A percentile compares a stretch with the other conserved stretches of the same genome.
Evolutionary conservation across 2,888 invertebrate species (phyloP).

Genomic region (Crepidodera aurea): DNA sequence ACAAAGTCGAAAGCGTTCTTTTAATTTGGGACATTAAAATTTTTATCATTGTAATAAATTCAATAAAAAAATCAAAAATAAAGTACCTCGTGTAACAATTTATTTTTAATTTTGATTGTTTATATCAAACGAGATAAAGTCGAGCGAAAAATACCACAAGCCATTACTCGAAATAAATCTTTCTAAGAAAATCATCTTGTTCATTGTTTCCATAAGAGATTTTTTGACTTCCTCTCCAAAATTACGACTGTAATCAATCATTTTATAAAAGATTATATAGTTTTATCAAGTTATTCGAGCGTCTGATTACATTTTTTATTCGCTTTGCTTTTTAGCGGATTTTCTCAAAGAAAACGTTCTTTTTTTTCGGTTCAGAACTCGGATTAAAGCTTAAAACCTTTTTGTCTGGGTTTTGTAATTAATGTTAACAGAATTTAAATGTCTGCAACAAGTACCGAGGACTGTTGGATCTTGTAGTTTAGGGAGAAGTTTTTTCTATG

Average conservation of each 20-base stretch:
- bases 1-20: too few relatives aligned
- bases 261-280: constrained; percentile 17
- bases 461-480: too few relatives aligned
- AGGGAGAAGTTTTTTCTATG: too few relatives aligned
- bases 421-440: constrained; percentile 8
- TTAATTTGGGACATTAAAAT: too few relatives aligned
- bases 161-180: constrained; percentile 18
- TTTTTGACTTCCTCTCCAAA: not conserved
- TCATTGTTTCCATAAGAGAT: constrained; percentile 12
- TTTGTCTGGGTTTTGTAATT: constrained; percentile 9
- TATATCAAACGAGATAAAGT: too few relatives aligned
- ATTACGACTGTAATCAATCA: constrained; percentile 22
- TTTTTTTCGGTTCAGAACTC: not conserved
- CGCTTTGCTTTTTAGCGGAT: constrained; percentile 2
- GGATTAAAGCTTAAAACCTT: constrained; percentile 2
- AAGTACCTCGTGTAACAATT: too few relatives aligned
- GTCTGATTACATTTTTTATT: constrained; percentile 16
- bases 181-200: constrained; percentile 2
- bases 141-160: too few relatives aligned
- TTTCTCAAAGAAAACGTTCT: not conserved
- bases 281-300: constrained; percentile 18
- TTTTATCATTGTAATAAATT: too few relatives aligned
- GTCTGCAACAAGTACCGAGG: constrained; percentile 12
- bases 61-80: too few relatives aligned
- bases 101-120: too few relatives aligned